Evolutionary conservation across 2,888 invertebrate species (phyloP).

Genomic region (Serrognathus titanus): DNA sequence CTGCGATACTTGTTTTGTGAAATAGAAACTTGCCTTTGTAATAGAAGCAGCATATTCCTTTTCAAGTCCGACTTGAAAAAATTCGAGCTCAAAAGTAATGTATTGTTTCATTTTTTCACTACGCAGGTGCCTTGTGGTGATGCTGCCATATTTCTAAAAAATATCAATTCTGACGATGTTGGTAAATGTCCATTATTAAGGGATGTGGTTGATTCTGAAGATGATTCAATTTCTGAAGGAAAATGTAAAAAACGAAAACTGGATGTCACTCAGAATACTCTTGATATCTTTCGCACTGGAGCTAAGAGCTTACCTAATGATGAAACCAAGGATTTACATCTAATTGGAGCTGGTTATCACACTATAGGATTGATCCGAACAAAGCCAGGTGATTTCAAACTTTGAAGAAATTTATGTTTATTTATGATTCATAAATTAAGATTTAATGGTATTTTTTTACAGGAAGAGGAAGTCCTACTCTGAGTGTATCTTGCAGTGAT

Average conservation of each 20-base stretch:
- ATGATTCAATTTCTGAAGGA: neutral
- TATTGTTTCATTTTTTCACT: constrained; percentile 79
- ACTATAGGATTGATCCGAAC: constrained; percentile 69
- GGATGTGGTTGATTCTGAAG: neutral
- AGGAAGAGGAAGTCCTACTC: constrained; percentile 79
- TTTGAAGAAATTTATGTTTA: neutral
- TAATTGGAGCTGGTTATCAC: constrained; percentile 63
- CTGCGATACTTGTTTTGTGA: constrained; percentile 71
- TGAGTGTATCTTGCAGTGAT: constrained; percentile 92
- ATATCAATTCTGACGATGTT: constrained; percentile 21
- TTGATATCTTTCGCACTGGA: constrained; percentile 74
- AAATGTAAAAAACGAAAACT: neutral
- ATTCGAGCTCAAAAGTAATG: constrained; percentile 46
- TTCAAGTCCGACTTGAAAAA: constrained; percentile 19
- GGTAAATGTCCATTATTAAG: neutral
- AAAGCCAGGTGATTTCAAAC: constrained; percentile 67
- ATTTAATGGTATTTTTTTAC: constrained; percentile 13
- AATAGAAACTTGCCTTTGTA: constrained; percentile 19
- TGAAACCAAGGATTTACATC: constrained; percentile 56
- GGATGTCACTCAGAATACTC: constrained; percentile 6
- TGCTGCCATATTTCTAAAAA: constrained; percentile 77
- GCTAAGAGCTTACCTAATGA: constrained; percentile 72
- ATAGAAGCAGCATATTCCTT: constrained; percentile 26
- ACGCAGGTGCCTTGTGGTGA: constrained; percentile 92
- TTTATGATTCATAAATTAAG: neutral